Conservation (phyloP, 2,797 vertebrate genomes). For the Peromyscus attwateri region DNA sequence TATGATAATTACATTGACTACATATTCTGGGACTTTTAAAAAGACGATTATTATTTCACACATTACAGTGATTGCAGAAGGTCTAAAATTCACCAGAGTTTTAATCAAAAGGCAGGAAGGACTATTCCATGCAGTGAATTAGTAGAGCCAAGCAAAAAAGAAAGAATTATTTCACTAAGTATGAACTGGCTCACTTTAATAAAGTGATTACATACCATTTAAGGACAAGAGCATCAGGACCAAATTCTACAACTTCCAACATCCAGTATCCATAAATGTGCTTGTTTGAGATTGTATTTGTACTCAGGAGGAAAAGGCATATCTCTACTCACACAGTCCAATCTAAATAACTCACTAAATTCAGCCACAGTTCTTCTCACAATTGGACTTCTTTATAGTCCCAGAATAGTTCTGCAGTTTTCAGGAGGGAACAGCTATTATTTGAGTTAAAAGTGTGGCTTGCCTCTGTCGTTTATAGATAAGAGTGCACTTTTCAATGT, state of each 20-base stretch:
- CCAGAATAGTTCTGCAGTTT: slow-evolving; percentile 61
- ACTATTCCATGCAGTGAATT: not conserved
- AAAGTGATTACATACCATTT: slow-evolving; percentile 32
- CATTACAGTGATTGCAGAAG: slow-evolving; percentile 1
- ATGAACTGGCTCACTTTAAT: slow-evolving; percentile 35
- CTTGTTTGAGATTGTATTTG: slow-evolving; percentile 42
- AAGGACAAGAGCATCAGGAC: not conserved
- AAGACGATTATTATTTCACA: not conserved
- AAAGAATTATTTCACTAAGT: not conserved
- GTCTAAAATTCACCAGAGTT: not conserved
- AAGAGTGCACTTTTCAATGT: slow-evolving; percentile 70
- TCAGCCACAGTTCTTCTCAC: not conserved
- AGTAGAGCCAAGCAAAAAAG: not conserved
- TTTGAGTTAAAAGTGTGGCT: slow-evolving; percentile 59
- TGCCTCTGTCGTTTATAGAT: slow-evolving; percentile 56
- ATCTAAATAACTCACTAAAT: slow-evolving; percentile 32
- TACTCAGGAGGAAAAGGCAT: not conserved
- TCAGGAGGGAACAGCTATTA: slow-evolving; percentile 45
- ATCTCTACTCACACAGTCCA: not conserved
- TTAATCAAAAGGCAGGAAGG: not conserved
- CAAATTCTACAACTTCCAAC: not conserved
- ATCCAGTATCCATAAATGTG: slow-evolving; percentile 18
- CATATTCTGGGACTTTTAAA: not conserved
- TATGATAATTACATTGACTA: not conserved
- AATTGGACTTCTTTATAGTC: not conserved